Conservation (phyloP, 2,113 vertebrate genomes). For the Pseudois nayaur region DNA sequence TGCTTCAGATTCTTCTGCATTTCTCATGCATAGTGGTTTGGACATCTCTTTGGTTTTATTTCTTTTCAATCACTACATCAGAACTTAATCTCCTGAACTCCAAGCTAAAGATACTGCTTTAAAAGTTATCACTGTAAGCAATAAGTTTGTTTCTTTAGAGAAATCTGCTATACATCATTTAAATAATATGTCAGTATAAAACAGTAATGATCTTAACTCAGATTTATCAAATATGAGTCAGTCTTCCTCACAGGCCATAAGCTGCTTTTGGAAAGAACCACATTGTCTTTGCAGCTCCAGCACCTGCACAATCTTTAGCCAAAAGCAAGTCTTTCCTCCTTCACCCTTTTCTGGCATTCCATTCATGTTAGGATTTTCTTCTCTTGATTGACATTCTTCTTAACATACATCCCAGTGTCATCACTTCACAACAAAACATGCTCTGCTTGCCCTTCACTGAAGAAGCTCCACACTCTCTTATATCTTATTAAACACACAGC, state of each 20-base stretch:
- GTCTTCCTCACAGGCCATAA: background rate
- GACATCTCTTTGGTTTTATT: background rate
- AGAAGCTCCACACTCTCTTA: background rate
- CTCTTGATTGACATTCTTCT: background rate
- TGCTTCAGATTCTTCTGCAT: background rate
- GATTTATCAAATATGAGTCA: background rate
- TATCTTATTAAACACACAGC: background rate
- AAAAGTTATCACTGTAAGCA: background rate
- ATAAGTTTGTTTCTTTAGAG: background rate
- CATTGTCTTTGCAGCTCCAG: background rate
- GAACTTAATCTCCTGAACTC: background rate
- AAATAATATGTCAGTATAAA: slow-evolving; percentile 2
- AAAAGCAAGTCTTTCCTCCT: background rate
- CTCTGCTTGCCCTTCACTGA: background rate
- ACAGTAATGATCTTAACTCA: background rate
- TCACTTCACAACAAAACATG: background rate
- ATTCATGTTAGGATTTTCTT: background rate
- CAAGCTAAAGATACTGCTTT: background rate
- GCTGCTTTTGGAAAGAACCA: background rate
- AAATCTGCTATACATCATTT: background rate
- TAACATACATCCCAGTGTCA: background rate
- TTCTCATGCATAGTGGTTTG: background rate
- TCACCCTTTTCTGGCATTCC: background rate
- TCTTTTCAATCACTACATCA: background rate
- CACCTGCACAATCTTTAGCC: background rate